Percentiles rank a stretch among this genome's conserved stretches.
phyloP scores from a whole-genome alignment of 2,888 invertebrate species.

The Cenopis cana region DNA sequence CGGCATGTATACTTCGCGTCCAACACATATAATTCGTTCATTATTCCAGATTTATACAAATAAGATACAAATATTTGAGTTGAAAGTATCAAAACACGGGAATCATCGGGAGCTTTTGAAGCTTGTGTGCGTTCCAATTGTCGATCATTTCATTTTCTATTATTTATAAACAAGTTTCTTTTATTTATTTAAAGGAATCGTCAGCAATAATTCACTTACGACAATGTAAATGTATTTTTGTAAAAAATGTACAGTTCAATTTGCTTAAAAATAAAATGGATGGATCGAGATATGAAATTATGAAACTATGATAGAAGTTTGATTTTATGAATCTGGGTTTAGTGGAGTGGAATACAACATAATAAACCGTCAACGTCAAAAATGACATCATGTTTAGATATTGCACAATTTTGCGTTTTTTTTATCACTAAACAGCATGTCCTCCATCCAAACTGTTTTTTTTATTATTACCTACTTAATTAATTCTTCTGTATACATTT shows the following conservation, averaged over 20 bases:
- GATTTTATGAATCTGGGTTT: too few relatives aligned
- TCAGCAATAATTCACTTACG: neutral
- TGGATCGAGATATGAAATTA: too few relatives aligned
- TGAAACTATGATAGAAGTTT: too few relatives aligned
- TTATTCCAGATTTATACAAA: neutral
- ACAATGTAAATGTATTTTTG: too few relatives aligned
- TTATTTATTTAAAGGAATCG: neutral
- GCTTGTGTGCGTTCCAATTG: constrained; percentile 32
- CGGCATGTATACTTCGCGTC: constrained; percentile 54
- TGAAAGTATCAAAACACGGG: neutral
- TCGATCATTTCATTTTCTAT: neutral
- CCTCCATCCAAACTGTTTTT: too few relatives aligned
- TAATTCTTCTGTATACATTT: too few relatives aligned
- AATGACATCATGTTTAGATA: constrained; percentile 23
- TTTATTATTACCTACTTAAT: too few relatives aligned
- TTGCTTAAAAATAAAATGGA: too few relatives aligned
- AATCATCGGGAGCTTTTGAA: constrained; percentile 13
- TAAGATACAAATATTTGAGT: neutral
- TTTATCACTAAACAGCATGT: too few relatives aligned
- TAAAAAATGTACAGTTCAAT: too few relatives aligned
- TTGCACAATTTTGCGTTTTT: neutral
- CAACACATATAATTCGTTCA: constrained; percentile 33
- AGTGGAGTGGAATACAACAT: constrained; percentile 11
- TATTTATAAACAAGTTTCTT: neutral
- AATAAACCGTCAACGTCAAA: constrained; percentile 3